Conservation (phyloP, 2,888 invertebrate species). For the Balanococcus diminutus region DNA sequence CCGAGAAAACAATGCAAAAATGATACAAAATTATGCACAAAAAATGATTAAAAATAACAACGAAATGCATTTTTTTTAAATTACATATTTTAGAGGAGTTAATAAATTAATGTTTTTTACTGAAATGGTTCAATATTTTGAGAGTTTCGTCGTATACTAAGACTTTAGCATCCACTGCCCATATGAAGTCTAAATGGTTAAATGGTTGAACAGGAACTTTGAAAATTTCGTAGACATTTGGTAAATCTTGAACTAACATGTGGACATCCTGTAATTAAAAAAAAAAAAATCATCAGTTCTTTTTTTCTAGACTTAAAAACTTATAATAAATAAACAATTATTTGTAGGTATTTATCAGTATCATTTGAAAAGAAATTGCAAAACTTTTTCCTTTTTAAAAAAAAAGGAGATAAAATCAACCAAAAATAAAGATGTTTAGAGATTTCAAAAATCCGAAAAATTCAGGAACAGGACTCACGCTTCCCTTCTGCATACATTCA, state of each 20-base stretch:
- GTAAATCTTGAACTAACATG: slow-evolving; percentile 65
- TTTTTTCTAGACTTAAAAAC: too few relatives aligned
- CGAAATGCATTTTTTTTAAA: slow-evolving; percentile 26
- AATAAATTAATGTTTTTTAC: slow-evolving; percentile 12
- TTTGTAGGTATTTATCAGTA: too few relatives aligned
- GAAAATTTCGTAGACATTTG: slow-evolving; percentile 64
- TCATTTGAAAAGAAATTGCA: too few relatives aligned
- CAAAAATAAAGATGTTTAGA: too few relatives aligned
- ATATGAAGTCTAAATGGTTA: slow-evolving; percentile 75
- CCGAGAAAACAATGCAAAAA: too few relatives aligned
- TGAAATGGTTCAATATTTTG: slow-evolving; percentile 64
- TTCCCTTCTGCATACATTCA: too few relatives aligned
- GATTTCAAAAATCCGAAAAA: too few relatives aligned
- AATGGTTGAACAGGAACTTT: slow-evolving; percentile 66
- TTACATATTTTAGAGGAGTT: background rate
- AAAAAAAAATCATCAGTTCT: background rate
- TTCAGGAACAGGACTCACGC: too few relatives aligned
- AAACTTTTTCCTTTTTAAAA: too few relatives aligned
- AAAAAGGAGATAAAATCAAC: too few relatives aligned
- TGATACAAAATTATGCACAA: background rate
- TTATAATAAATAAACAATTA: too few relatives aligned
- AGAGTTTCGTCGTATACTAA: slow-evolving; percentile 68
- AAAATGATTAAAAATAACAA: background rate
- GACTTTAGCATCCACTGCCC: slow-evolving; percentile 68
- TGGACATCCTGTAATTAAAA: slow-evolving; percentile 66